Evolutionary conservation across 2,888 invertebrate species (phyloP).

Genomic region (Nasonovia ribisnigri): DNA sequence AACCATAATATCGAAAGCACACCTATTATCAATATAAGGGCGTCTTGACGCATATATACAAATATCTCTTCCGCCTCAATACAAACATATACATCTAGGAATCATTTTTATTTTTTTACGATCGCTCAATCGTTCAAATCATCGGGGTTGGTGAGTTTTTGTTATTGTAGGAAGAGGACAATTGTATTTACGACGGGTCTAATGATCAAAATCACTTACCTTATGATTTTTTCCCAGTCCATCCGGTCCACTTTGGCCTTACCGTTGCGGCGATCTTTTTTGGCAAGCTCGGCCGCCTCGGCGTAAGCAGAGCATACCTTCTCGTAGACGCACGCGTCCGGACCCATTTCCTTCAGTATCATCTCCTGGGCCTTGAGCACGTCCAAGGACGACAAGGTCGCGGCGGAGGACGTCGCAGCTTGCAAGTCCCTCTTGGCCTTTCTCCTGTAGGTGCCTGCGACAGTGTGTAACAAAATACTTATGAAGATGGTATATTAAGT

Average conservation of each 20-base stretch:
- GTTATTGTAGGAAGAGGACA: neutral
- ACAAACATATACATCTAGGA: neutral
- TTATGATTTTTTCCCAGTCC: conserved; percentile 84
- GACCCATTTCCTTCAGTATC: conserved; percentile 82
- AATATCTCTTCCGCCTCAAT: neutral
- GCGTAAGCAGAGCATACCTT: conserved; percentile 83
- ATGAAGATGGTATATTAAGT: neutral
- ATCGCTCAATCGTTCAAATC: neutral
- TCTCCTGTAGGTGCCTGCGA: conserved; percentile 51
- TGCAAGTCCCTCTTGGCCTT: conserved; percentile 37
- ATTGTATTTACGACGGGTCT: neutral
- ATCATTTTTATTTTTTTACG: neutral
- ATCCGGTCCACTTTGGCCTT: conserved; percentile 71
- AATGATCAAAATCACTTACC: conserved; percentile 73
- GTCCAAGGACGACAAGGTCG: conserved; percentile 69
- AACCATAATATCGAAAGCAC: neutral
- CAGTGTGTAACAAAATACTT: neutral
- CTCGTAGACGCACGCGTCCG: conserved; percentile 83
- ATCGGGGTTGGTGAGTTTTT: neutral
- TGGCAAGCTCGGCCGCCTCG: conserved; percentile 70
- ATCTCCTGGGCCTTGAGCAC: conserved; percentile 83
- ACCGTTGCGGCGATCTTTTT: conserved; percentile 70
- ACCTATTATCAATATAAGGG: neutral
- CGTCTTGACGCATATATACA: neutral
- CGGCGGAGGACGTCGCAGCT: neutral